phyloP scores from a whole-genome alignment of 2,113 vertebrate species.

The Alosa alosa region DNA sequence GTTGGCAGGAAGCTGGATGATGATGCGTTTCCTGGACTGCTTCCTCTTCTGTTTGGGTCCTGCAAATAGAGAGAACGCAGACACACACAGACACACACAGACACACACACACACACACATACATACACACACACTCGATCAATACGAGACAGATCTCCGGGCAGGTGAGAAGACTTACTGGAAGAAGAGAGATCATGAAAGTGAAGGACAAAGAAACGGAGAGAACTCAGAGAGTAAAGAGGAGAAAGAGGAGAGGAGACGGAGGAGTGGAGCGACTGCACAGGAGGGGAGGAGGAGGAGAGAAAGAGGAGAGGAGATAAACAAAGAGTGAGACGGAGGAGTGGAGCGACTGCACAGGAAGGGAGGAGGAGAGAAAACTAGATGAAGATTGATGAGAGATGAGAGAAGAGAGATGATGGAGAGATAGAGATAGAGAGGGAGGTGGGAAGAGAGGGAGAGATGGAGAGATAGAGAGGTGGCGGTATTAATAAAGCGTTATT shows the following conservation, averaged over 20 bases:
- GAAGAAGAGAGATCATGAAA: not conserved
- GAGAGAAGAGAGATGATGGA: too few relatives aligned
- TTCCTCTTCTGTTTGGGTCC: slow-evolving; percentile 73
- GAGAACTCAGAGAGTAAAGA: not conserved
- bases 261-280: too few relatives aligned
- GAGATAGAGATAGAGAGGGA: not conserved
- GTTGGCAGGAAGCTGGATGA: slow-evolving; percentile 87
- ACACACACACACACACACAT: not conserved
- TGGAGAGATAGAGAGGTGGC: not conserved
- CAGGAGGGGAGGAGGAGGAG: not conserved
- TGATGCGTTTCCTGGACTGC: slow-evolving; percentile 82
- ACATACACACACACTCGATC: not conserved
- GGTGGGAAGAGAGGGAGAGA: not conserved
- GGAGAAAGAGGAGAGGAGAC: not conserved
- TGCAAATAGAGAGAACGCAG: slow-evolving; percentile 47
- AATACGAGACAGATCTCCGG: not conserved
- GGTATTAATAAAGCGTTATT: not conserved
- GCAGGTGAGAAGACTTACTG: not conserved
- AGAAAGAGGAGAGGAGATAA: not conserved
- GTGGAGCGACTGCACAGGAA: not conserved
- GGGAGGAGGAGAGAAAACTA: not conserved
- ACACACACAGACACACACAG: not conserved
- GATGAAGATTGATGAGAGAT: too few relatives aligned
- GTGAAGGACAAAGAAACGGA: not conserved
- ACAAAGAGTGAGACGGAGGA: not conserved